phyloP scores from a whole-genome alignment of 2,797 vertebrate species.

The Pseudotriccus pelzelni region DNA sequence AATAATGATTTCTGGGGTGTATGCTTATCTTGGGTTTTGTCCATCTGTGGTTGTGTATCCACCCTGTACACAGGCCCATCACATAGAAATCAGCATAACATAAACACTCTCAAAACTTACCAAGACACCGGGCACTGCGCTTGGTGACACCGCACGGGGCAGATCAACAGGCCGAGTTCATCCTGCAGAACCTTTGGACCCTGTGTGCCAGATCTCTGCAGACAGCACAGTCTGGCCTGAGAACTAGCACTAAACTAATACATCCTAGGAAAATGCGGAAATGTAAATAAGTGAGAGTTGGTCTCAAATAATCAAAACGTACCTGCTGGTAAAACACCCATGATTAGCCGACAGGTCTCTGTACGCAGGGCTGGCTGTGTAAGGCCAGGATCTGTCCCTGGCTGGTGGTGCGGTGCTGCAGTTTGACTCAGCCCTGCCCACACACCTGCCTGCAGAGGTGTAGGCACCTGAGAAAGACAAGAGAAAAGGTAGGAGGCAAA shows the following conservation, averaged over 20 bases:
- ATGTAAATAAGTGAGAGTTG: not conserved
- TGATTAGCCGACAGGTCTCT: not conserved
- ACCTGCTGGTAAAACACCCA: not conserved
- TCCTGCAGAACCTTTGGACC: not conserved
- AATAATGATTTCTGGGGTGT: conserved; percentile 52
- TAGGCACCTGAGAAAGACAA: not conserved
- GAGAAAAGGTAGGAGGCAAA: not conserved
- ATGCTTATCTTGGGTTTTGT: conserved; percentile 45
- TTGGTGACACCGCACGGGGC: not conserved
- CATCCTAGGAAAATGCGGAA: not conserved
- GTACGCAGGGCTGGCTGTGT: not conserved
- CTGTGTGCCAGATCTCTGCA: not conserved
- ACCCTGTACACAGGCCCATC: conserved; percentile 38
- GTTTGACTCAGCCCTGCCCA: not conserved
- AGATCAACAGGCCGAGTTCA: not conserved
- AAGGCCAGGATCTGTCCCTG: not conserved
- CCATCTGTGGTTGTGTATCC: conserved; percentile 24
- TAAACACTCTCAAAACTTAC: not conserved
- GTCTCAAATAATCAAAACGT: not conserved
- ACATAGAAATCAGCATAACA: conserved; percentile 48
- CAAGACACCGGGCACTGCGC: conserved; percentile 2
- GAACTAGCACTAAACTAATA: not conserved
- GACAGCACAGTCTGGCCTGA: conserved; percentile 1
- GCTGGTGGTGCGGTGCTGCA: not conserved
- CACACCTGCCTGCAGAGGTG: not conserved